These are phyloP conservation scores for Amaurobius ferox DNA, from an alignment of 2,888 invertebrate species.

Conservation along the genomic window DNA sequence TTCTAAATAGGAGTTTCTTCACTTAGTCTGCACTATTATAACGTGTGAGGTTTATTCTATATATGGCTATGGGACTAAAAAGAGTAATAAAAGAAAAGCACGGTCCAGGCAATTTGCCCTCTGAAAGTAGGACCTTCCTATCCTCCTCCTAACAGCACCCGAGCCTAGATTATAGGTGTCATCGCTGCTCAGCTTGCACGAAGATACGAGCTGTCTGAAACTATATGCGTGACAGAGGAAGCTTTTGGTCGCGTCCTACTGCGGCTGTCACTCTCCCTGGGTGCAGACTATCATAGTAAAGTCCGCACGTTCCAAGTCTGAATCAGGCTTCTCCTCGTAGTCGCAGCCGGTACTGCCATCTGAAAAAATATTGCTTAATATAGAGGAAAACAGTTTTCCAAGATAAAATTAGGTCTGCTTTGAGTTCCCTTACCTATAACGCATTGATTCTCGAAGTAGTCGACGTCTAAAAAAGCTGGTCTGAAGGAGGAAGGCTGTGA, in stretches of 20 bases:
- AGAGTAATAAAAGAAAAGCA: too few species aligned
- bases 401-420: too few species aligned
- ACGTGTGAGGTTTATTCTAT: too few species aligned
- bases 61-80: too few species aligned
- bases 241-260: conserved; percentile 76
- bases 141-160: conserved; percentile 68
- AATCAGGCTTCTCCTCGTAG: conserved; percentile 73
- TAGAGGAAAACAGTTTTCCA: too few species aligned
- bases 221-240: conserved; percentile 77
- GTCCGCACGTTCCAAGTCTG: conserved; percentile 74
- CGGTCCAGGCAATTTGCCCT: conserved; percentile 75
- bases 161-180: conserved; percentile 75
- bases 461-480: conserved; percentile 81
- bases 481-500: conserved; percentile 81
- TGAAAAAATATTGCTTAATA: too few species aligned
- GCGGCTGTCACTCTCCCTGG: conserved; percentile 75
- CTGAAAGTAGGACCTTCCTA: conserved; percentile 75
- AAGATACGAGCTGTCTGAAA: conserved; percentile 74
- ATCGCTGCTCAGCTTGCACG: conserved; percentile 75
- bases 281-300: conserved; percentile 71
- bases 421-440: conserved; percentile 70
- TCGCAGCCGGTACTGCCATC: conserved; percentile 73
- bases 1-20: too few species aligned
- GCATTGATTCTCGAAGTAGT: conserved; percentile 91
- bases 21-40: too few species aligned